Conservation (phyloP, 1,140 invertebrate species). For the Bombus difficillimus region DNA sequence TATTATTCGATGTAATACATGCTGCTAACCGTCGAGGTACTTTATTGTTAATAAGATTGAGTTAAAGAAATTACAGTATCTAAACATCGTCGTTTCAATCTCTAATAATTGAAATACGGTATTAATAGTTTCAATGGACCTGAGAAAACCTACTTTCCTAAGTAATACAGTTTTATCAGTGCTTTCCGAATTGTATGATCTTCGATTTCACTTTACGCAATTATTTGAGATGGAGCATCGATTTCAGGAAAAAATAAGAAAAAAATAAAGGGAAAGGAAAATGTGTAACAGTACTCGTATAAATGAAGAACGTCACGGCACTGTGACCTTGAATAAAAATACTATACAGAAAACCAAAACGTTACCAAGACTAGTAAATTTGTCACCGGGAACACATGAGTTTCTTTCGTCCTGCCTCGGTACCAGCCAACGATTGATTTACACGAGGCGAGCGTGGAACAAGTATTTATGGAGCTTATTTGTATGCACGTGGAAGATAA, state of each 20-base stretch:
- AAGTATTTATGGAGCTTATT: conserved; percentile 70
- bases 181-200: neutral
- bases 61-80: too few species aligned
- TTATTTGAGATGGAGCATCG: too few species aligned
- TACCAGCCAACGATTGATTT: conserved; percentile 65
- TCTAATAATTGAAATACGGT: neutral
- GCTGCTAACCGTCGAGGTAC: too few species aligned
- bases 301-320: neutral
- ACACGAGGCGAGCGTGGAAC: conserved; percentile 47
- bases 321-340: conserved; percentile 48
- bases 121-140: too few species aligned
- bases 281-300: neutral
- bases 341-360: conserved; percentile 23
- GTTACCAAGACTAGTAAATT: conserved; percentile 56
- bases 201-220: neutral
- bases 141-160: neutral
- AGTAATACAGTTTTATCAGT: neutral
- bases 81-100: neutral
- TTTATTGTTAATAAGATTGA: too few species aligned
- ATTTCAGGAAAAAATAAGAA: neutral
- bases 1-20: too few species aligned
- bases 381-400: conserved; percentile 56
- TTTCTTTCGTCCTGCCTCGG: conserved; percentile 42
- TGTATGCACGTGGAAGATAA: conserved; percentile 65
- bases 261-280: neutral